phyloP scores from a whole-genome alignment of 2,797 vertebrate species.

The Eurystomus glaucurus region DNA sequence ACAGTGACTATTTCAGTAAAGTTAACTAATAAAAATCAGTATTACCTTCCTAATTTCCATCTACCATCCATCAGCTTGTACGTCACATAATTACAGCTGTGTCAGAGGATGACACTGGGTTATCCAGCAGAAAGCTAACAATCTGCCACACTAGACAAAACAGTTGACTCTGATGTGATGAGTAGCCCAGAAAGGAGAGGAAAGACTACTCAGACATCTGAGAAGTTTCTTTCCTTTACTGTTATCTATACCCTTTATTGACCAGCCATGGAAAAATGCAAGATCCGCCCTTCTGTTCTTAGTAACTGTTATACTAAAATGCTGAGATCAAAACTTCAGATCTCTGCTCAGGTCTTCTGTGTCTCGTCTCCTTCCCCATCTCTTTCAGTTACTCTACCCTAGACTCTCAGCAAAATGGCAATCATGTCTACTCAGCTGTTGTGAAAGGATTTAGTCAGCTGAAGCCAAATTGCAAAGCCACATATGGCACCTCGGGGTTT shows the following conservation, averaged over 20 bases:
- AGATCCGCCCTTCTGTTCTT: background rate
- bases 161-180: background rate
- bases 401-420: background rate
- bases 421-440: rapidly evolving
- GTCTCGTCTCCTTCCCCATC: background rate
- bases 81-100: background rate
- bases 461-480: background rate
- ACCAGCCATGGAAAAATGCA: rapidly evolving
- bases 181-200: background rate
- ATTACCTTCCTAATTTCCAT: background rate
- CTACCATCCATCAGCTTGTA: background rate
- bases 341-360: background rate
- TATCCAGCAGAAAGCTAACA: background rate
- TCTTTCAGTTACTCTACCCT: background rate
- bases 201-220: background rate
- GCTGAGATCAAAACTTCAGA: background rate
- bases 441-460: background rate
- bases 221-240: background rate
- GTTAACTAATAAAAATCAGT: background rate
- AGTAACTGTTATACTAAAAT: background rate
- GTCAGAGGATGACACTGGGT: background rate
- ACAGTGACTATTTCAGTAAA: background rate
- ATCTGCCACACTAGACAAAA: background rate
- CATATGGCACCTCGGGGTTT: background rate
- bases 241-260: background rate